These are phyloP conservation scores for Selene dorsalis DNA, from an alignment of 2,797 vertebrate genomes.

Conservation along the genomic window DNA sequence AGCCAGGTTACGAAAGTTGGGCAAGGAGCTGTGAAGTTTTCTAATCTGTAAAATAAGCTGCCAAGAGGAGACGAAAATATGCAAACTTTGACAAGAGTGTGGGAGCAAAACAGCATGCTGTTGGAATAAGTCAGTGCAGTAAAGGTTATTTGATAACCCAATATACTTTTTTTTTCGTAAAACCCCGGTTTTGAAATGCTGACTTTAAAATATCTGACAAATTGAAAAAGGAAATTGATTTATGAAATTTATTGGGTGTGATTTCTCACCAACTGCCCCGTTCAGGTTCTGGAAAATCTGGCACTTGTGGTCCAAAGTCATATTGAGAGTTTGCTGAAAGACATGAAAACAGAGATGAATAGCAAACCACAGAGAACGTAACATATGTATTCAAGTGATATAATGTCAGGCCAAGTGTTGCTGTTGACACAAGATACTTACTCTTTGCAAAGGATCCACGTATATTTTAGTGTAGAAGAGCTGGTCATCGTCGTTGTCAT, in stretches of 20 bases:
- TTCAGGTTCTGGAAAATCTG: constrained; percentile 97
- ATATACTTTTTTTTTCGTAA: constrained; percentile 2
- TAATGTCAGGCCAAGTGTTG: constrained; percentile 37
- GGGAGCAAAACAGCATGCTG: neutral
- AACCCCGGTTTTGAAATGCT: constrained; percentile 1
- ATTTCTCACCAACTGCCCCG: constrained; percentile 92
- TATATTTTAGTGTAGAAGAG: constrained; percentile 99
- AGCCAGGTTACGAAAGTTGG: constrained; percentile 49
- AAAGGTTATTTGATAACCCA: neutral
- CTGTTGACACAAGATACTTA: constrained; percentile 73
- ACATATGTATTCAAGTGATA: constrained; percentile 28
- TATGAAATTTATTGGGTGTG: constrained; percentile 20
- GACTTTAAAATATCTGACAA: constrained; percentile 16
- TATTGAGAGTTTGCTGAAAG: constrained; percentile 90
- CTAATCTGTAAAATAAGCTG: neutral
- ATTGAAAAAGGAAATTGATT: constrained; percentile 13
- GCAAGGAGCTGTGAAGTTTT: constrained; percentile 20
- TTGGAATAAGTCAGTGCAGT: neutral
- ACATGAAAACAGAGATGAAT: constrained; percentile 26
- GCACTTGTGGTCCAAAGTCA: constrained; percentile 97
- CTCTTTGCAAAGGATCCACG: constrained; percentile 90
- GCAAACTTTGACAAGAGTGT: neutral
- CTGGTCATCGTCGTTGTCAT: constrained; percentile 99
- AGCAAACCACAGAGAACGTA: neutral
- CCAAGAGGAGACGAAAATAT: constrained; percentile 21